A percentile compares a stretch with the other conserved stretches of the same genome.
These are phyloP conservation scores for Salvelinus sp. DNA, from an alignment of 2,113 vertebrate species.

Conservation along the genomic window DNA sequence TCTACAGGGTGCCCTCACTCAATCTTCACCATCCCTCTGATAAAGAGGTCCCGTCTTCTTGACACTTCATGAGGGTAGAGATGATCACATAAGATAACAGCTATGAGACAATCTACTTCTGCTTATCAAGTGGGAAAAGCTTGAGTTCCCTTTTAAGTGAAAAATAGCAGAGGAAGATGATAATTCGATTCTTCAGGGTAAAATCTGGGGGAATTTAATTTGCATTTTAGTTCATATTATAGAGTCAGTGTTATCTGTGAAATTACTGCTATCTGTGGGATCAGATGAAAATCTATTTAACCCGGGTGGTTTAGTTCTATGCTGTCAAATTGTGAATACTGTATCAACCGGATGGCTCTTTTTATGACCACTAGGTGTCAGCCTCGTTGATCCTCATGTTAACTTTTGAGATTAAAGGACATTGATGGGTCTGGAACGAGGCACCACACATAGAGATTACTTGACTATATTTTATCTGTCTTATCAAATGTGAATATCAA, in stretches of 20 bases:
- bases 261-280: conserved; percentile 67
- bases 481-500: conserved; percentile 1
- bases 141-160: conserved; percentile 58
- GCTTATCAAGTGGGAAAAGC: conserved; percentile 63
- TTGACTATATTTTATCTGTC: conserved; percentile 2
- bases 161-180: conserved; percentile 60
- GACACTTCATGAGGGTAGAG: conserved; percentile 47
- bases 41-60: conserved; percentile 48
- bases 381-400: conserved; percentile 50
- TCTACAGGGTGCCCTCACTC: conserved; percentile 4
- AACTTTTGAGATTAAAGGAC: conserved; percentile 16
- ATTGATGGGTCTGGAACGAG: conserved; percentile 22
- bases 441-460: conserved; percentile 6
- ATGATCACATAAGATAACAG: conserved; percentile 63
- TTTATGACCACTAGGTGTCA: conserved; percentile 72
- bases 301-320: conserved; percentile 57
- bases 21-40: conserved; percentile 16
- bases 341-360: neutral
- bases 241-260: conserved; percentile 71
- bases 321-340: conserved; percentile 17
- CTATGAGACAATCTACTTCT: conserved; percentile 44
- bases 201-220: conserved; percentile 64
- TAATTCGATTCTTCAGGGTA: conserved; percentile 70
- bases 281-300: conserved; percentile 67
- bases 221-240: conserved; percentile 68